A percentile compares a stretch with the other conserved stretches of the same genome.
These are phyloP conservation scores for Rhagium mordax DNA, from an alignment of 2,888 invertebrate species.

Conservation along the genomic window DNA sequence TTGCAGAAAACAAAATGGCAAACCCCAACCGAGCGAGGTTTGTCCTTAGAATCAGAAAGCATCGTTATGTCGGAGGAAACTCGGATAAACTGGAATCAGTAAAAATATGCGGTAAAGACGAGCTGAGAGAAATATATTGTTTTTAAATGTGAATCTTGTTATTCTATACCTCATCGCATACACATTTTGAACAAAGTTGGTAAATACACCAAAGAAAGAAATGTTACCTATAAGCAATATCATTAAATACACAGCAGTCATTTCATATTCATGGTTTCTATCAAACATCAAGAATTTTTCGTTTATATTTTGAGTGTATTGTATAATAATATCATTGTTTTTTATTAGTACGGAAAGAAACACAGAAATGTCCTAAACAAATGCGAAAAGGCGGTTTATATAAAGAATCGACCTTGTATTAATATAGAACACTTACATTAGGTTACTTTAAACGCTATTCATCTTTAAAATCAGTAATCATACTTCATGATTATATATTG, in stretches of 20 bases:
- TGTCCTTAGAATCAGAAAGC: too few relatives aligned
- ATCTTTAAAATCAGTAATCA: neutral
- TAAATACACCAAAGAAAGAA: neutral
- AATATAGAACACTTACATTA: neutral
- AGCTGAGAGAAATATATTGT: neutral
- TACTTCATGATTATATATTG: neutral
- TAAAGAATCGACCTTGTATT: too few relatives aligned
- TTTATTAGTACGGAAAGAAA: conserved; percentile 5
- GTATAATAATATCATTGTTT: conserved; percentile 16
- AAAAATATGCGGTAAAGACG: too few relatives aligned
- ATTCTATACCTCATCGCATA: neutral
- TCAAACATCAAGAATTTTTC: conserved; percentile 6
- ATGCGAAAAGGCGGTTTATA: neutral
- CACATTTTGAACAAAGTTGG: neutral
- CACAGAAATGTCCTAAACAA: neutral
- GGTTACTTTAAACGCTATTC: neutral
- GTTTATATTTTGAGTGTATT: neutral
- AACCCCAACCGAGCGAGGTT: too few relatives aligned
- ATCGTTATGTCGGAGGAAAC: too few relatives aligned
- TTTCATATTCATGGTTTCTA: conserved; percentile 11
- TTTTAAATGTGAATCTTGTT: neutral
- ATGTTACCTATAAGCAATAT: conserved; percentile 5
- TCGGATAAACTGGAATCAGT: too few relatives aligned
- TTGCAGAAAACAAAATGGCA: too few relatives aligned
- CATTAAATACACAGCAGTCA: conserved; percentile 9